Evolutionary conservation across 2,888 invertebrate genomes (phyloP).

Genomic region (Ochropleura plecta): DNA sequence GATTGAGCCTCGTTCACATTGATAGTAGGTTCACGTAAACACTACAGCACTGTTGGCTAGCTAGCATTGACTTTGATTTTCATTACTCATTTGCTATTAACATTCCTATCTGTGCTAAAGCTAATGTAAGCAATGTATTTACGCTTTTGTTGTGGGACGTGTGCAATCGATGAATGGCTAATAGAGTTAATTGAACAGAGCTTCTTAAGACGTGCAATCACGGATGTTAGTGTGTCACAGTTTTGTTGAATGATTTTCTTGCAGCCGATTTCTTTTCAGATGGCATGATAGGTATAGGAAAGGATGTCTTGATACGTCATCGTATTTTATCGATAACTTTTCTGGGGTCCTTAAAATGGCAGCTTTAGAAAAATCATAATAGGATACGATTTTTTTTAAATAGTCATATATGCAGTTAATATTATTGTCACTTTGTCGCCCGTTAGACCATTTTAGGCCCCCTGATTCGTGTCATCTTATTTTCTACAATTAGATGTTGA

Average conservation of each 20-base stretch:
- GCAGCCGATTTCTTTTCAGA: conserved; percentile 19
- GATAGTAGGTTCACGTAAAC: conserved; percentile 51
- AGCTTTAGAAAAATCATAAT: no score
- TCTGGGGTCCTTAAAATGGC: no score
- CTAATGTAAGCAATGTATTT: conserved; percentile 53
- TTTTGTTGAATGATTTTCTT: conserved; percentile 4
- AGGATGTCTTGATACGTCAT: background rate
- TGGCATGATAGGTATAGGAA: background rate
- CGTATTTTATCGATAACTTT: background rate
- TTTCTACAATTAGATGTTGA: background rate
- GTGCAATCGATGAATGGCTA: conserved; percentile 27
- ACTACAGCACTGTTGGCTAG: conserved; percentile 36
- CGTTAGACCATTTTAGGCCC: no score
- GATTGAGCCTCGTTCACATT: conserved; percentile 38
- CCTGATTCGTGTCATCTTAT: background rate
- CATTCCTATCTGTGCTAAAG: conserved; percentile 34
- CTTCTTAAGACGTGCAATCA: conserved; percentile 16
- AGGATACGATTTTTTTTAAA: no score
- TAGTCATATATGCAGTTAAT: no score
- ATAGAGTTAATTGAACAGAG: conserved; percentile 41
- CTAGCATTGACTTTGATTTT: conserved; percentile 41
- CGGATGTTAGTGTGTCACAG: conserved; percentile 27
- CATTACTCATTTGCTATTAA: conserved; percentile 52
- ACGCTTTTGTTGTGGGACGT: conserved; percentile 11
- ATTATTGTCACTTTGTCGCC: no score